A percentile compares a stretch with the other conserved stretches of the same genome.
Evolutionary conservation across 23 tunicate genomes (phyloP).

Genomic region (Oikopleura vanhoeffeni): DNA sequence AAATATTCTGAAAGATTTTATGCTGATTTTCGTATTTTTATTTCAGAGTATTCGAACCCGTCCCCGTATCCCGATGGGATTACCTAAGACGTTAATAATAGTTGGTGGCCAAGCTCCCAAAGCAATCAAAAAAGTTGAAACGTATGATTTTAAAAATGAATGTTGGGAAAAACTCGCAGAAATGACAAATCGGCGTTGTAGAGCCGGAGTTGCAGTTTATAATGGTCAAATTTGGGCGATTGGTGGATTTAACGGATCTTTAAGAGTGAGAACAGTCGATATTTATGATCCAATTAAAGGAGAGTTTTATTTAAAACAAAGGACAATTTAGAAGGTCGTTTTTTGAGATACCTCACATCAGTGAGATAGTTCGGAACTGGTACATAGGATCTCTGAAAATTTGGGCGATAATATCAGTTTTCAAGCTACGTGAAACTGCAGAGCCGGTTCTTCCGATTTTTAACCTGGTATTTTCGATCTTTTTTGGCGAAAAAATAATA

Average conservation of each 20-base stretch:
- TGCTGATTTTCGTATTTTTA: neutral
- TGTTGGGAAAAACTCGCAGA: constrained; percentile 69
- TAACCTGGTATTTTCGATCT: too few species aligned
- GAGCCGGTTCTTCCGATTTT: too few species aligned
- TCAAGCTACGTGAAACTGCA: too few species aligned
- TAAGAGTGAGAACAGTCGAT: constrained; percentile 26
- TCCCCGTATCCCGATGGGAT: constrained; percentile 12
- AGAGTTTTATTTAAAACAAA: too few species aligned
- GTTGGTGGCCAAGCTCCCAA: constrained; percentile 99
- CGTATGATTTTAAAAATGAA: constrained; percentile 83
- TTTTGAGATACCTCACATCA: too few species aligned
- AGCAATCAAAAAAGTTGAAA: constrained; percentile 74
- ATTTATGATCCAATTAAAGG: constrained; percentile 18
- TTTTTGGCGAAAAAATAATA: too few species aligned
- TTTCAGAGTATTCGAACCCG: neutral
- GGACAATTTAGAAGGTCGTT: too few species aligned
- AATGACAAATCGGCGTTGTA: constrained; percentile 68
- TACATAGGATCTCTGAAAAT: too few species aligned
- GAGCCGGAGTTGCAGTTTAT: constrained; percentile 75
- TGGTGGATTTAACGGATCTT: constrained; percentile 95
- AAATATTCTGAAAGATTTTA: neutral
- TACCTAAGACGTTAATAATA: constrained; percentile 34
- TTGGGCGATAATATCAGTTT: too few species aligned
- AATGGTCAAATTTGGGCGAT: constrained; percentile 95
- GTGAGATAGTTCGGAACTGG: too few species aligned